phyloP scores from a whole-genome alignment of 1,140 invertebrate genomes.

The Ceratosolen fusciceps region DNA sequence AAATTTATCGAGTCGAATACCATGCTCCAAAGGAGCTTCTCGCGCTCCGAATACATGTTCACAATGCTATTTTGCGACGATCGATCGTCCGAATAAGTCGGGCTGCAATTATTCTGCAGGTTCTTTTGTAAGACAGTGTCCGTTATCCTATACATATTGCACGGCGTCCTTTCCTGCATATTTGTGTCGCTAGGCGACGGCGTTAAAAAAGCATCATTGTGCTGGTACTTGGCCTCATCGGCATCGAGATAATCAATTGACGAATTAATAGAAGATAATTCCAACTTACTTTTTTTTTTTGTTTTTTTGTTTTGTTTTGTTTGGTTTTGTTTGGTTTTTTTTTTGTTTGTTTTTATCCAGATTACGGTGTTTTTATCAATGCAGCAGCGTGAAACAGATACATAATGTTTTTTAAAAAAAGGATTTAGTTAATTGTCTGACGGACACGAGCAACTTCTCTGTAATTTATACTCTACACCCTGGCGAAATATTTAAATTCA shows the following conservation, averaged over 20 bases:
- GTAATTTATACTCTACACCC: no score
- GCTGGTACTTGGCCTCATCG: constrained; percentile 60
- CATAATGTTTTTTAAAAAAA: constrained; percentile 32
- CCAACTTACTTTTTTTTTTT: constrained; percentile 71
- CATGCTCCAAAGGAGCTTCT: constrained; percentile 58
- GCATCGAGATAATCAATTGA: constrained; percentile 45
- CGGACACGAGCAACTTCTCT: not conserved
- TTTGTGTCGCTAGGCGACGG: constrained; percentile 74
- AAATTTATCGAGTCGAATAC: constrained; percentile 59
- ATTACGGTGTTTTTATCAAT: constrained; percentile 18
- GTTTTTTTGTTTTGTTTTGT: no score
- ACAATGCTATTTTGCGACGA: constrained; percentile 26
- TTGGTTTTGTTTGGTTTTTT: no score
- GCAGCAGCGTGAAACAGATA: constrained; percentile 64
- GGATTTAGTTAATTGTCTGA: constrained; percentile 9
- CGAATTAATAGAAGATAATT: constrained; percentile 58
- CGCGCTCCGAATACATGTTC: constrained; percentile 59
- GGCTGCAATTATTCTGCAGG: constrained; percentile 56
- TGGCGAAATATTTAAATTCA: no score
- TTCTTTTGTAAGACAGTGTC: constrained; percentile 69
- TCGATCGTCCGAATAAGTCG: constrained; percentile 39
- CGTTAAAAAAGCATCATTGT: constrained; percentile 66
- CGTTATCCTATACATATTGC: constrained; percentile 58
- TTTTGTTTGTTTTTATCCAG: no score
- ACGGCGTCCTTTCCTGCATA: constrained; percentile 62